Conservation (phyloP, 2,888 invertebrate genomes). For the Tetragonisca angustula region DNA sequence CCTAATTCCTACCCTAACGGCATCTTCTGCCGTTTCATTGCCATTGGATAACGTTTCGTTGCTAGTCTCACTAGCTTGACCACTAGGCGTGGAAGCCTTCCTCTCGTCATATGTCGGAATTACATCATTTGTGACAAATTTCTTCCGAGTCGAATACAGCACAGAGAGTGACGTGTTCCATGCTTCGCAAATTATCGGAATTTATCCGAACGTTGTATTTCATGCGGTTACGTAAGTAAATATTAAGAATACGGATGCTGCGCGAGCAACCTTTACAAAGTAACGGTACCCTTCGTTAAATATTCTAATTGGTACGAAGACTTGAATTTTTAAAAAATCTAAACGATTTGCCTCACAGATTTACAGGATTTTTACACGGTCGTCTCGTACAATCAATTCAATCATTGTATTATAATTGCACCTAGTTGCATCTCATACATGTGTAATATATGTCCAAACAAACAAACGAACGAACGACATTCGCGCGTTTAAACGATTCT, state of each 20-base stretch:
- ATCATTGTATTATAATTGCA: neutral
- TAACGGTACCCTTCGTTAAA: conserved; percentile 43
- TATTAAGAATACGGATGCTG: conserved; percentile 64
- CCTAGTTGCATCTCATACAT: neutral
- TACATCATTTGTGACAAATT: neutral
- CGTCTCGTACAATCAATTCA: neutral
- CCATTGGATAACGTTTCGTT: too few relatives aligned
- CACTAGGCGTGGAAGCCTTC: neutral
- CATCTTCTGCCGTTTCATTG: neutral
- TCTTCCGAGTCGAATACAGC: neutral
- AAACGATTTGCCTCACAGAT: neutral
- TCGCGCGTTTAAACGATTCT: neutral
- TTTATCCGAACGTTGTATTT: neutral
- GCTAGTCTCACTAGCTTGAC: neutral
- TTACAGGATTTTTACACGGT: neutral
- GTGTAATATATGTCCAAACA: neutral
- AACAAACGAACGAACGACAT: neutral
- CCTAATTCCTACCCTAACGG: neutral
- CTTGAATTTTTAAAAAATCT: neutral
- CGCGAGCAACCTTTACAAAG: neutral
- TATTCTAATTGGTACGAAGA: conserved; percentile 9
- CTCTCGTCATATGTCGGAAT: rapidly evolving
- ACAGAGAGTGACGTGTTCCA: neutral
- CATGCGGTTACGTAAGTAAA: neutral
- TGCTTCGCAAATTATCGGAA: neutral